phyloP scores from a whole-genome alignment of 2,797 vertebrate species.

The Sylvilagus floridanus region DNA sequence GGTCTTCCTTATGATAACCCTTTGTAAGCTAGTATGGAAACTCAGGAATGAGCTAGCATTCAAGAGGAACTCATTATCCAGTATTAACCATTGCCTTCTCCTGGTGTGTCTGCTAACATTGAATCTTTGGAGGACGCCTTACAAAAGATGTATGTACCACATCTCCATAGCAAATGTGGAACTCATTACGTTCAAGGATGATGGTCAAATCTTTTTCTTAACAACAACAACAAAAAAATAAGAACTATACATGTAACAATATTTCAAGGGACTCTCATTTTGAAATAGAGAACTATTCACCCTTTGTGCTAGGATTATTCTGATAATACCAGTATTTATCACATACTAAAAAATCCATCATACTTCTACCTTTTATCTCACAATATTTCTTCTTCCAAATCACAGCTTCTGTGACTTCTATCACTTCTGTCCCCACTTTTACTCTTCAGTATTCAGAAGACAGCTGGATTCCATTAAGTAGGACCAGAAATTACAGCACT shows the following conservation, averaged over 20 bases:
- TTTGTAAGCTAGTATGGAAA: neutral
- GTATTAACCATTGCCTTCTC: neutral
- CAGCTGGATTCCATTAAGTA: neutral
- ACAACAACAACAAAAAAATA: neutral
- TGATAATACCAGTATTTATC: neutral
- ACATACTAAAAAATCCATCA: neutral
- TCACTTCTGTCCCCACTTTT: neutral
- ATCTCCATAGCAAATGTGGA: neutral
- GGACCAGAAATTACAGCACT: neutral
- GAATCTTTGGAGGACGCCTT: neutral
- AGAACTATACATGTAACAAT: neutral
- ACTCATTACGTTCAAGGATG: neutral
- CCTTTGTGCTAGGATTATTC: neutral
- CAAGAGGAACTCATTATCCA: neutral
- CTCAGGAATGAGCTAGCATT: neutral
- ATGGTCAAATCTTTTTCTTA: neutral
- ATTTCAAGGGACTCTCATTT: neutral
- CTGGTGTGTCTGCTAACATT: neutral
- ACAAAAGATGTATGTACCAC: neutral
- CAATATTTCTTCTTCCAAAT: neutral
- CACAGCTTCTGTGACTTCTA: neutral
- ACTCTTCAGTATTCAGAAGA: neutral
- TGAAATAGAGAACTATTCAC: neutral
- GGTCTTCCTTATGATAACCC: neutral
- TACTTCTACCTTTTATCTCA: neutral